A percentile compares a stretch with the other conserved stretches of the same genome.
Conservation (phyloP, 2,113 vertebrate species). For the Sphyrna mokarran region DNA sequence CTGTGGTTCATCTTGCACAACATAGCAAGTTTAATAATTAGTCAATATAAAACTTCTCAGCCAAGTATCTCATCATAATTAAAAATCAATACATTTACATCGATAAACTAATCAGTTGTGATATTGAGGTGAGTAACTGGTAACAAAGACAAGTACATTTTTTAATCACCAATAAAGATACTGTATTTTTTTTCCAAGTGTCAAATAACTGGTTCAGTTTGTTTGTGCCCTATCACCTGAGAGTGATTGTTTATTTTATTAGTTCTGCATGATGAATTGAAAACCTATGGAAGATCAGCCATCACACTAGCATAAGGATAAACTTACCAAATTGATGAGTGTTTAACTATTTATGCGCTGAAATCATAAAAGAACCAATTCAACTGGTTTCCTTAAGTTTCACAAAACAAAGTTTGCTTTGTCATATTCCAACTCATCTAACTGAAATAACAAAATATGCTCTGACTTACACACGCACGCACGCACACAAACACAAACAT, state of each 20-base stretch:
- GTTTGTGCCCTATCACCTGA: background rate
- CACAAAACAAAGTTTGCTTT: background rate
- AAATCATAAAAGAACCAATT: too few relatives aligned
- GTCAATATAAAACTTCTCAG: too few relatives aligned
- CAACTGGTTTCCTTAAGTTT: background rate
- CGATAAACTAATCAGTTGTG: too few relatives aligned
- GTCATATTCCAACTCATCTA: too few relatives aligned
- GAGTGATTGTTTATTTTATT: background rate
- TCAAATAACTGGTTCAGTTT: background rate
- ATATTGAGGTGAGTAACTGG: background rate
- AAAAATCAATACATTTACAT: too few relatives aligned
- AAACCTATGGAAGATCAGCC: background rate
- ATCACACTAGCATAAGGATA: background rate
- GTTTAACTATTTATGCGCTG: too few relatives aligned
- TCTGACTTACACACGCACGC: too few relatives aligned
- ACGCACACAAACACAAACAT: too few relatives aligned
- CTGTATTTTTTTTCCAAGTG: background rate
- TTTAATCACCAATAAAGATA: background rate
- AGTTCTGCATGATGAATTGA: background rate
- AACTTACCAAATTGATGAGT: background rate
- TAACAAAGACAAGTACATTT: background rate
- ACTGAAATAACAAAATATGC: too few relatives aligned
- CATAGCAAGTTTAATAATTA: background rate
- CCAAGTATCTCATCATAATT: too few relatives aligned
- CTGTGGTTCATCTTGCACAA: too few relatives aligned